These are phyloP conservation scores for Megaustenia siamemsis DNA, from an alignment of 2,888 invertebrate species.

Conservation along the genomic window DNA sequence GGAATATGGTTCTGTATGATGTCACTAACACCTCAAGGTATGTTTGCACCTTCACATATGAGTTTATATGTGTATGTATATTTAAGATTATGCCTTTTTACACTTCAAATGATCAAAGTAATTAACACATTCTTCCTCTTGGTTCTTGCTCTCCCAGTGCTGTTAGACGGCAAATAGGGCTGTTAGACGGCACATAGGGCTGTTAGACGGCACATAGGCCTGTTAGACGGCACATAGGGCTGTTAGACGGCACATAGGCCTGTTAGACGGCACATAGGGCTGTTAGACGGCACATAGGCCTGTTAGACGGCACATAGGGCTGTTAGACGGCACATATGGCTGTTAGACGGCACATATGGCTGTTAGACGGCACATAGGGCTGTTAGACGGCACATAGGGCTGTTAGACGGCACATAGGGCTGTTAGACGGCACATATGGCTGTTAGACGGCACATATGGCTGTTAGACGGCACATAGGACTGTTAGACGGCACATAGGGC, in stretches of 20 bases:
- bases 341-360: not conserved
- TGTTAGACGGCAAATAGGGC: not conserved
- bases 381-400: too few relatives aligned
- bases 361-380: too few relatives aligned
- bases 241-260: not conserved
- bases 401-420: too few relatives aligned
- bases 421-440: too few relatives aligned
- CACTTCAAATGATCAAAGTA: too few relatives aligned
- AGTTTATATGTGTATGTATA: not conserved
- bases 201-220: not conserved
- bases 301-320: not conserved
- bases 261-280: not conserved
- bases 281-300: not conserved
- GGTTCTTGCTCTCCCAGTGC: not conserved
- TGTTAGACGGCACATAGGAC: too few relatives aligned
- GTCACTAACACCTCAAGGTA: constrained; percentile 92
- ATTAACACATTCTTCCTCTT: too few relatives aligned
- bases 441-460: too few relatives aligned
- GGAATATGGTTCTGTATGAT: constrained; percentile 99
- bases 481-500: too few relatives aligned
- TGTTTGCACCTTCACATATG: not conserved
- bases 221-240: not conserved
- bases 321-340: not conserved
- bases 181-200: not conserved
- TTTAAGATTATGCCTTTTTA: not conserved